Evolutionary conservation across 2,888 invertebrate species (phyloP).

Genomic region (Nyleta sp.): DNA sequence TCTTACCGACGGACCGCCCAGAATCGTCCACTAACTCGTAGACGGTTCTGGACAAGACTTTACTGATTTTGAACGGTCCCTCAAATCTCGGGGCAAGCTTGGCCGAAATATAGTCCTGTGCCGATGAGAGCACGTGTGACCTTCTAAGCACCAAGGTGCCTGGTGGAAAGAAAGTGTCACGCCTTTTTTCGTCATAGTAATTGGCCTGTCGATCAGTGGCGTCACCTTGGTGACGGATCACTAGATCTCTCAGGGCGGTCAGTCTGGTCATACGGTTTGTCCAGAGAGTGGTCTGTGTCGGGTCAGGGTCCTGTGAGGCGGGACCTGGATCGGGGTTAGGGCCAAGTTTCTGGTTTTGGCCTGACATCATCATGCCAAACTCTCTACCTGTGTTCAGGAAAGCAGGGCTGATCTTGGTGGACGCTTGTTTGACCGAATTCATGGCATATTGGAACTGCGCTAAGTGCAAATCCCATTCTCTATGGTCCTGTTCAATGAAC

Average conservation of each 20-base stretch:
- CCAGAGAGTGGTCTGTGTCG: too few species aligned
- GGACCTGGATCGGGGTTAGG: background rate
- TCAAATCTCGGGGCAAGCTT: background rate
- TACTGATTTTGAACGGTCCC: background rate
- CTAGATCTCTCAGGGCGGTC: too few species aligned
- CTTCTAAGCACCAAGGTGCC: background rate
- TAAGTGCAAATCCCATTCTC: background rate
- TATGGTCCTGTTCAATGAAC: too few species aligned
- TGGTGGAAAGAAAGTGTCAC: background rate
- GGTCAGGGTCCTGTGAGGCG: too few species aligned
- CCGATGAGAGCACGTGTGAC: background rate
- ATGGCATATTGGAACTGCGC: background rate
- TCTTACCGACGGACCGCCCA: background rate
- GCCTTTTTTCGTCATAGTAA: background rate
- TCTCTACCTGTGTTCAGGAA: too few species aligned
- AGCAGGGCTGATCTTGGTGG: too few species aligned
- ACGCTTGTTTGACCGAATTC: too few species aligned
- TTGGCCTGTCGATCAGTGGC: too few species aligned
- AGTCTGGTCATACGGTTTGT: too few species aligned
- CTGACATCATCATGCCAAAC: too few species aligned
- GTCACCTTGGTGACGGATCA: too few species aligned
- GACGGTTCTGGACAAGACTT: background rate
- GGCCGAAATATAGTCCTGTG: background rate
- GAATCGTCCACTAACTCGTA: background rate
- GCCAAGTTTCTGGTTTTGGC: background rate